Conservation (phyloP, 2,797 vertebrate species). For the Dermochelys coriacea region DNA sequence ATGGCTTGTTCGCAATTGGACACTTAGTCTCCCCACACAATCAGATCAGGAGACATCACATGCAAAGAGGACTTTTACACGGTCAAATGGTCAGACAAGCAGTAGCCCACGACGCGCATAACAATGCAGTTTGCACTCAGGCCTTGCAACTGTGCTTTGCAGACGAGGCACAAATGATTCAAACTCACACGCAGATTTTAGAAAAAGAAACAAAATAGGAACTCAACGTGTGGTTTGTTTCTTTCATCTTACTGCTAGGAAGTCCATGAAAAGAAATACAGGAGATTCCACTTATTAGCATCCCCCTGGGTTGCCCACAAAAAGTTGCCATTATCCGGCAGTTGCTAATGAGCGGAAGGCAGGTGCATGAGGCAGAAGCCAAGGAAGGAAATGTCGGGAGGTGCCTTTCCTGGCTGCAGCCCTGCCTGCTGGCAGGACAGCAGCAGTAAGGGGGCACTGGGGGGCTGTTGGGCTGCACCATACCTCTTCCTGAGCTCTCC, state of each 20-base stretch:
- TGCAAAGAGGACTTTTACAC: background rate
- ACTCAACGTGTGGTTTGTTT: background rate
- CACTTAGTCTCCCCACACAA: background rate
- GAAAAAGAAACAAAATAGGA: background rate
- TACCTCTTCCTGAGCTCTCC: background rate
- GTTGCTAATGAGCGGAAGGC: background rate
- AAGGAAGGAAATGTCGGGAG: background rate
- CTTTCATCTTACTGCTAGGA: background rate
- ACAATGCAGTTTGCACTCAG: background rate
- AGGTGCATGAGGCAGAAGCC: background rate
- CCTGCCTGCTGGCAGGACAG: background rate
- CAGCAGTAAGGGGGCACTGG: background rate
- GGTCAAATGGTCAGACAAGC: background rate
- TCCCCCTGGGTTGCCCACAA: background rate
- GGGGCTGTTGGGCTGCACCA: background rate
- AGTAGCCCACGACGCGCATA: background rate
- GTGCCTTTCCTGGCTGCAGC: background rate
- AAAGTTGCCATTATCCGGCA: background rate
- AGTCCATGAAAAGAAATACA: background rate
- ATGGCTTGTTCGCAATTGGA: background rate
- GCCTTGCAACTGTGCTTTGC: background rate
- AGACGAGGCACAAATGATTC: background rate
- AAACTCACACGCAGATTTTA: background rate
- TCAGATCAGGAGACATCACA: background rate
- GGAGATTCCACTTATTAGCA: background rate